These are phyloP conservation scores for Rhynchonycteris naso DNA, from an alignment of 2,797 vertebrate species.

Conservation along the genomic window DNA sequence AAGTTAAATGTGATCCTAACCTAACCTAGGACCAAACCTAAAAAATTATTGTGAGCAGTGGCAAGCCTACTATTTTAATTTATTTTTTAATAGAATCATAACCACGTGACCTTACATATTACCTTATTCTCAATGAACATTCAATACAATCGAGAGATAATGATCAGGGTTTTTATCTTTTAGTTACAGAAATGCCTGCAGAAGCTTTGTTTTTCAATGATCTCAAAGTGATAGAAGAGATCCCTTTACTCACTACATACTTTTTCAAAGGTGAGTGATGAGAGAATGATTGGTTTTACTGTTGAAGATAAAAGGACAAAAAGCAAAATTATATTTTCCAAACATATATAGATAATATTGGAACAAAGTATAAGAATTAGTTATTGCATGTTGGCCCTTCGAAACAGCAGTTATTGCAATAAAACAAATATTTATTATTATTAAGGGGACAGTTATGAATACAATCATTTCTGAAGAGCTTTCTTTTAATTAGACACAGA, in stretches of 20 bases:
- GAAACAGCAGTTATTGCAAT: background rate
- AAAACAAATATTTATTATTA: background rate
- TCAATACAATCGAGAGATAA: background rate
- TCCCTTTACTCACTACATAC: background rate
- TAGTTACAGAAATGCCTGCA: background rate
- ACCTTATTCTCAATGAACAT: background rate
- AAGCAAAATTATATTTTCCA: background rate
- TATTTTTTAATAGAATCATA: background rate
- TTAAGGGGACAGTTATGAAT: background rate
- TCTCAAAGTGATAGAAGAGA: background rate
- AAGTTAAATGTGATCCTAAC: background rate
- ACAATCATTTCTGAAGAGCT: background rate
- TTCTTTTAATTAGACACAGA: background rate
- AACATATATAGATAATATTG: background rate
- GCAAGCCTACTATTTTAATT: background rate
- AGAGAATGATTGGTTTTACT: background rate
- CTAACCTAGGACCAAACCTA: background rate
- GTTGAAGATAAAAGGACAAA: background rate
- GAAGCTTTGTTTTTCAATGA: background rate
- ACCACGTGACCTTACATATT: background rate
- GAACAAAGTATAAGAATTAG: background rate
- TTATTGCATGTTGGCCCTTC: background rate
- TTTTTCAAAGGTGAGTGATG: background rate
- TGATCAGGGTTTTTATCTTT: background rate
- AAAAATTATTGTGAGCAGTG: background rate